Evolutionary conservation across 2,888 invertebrate species (phyloP), one percentile per base, ranked within the genome.

Genomic region (Dione vanillae): DNA sequence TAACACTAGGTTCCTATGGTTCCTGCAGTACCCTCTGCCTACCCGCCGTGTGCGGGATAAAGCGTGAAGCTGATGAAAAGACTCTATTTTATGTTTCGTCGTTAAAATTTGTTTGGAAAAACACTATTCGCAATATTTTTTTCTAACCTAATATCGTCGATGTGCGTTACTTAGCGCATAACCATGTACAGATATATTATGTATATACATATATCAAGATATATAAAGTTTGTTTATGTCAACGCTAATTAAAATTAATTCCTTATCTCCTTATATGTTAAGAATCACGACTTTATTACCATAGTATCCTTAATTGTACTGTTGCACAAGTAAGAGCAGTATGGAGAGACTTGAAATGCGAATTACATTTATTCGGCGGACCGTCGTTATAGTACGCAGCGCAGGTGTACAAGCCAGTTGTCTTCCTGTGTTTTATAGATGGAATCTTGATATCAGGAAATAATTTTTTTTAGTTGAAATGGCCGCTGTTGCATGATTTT

Each of bases 311-410:
- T 64, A 64, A 64, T 37, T 20, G 16, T 52, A n/a, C 16, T 54
- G 56, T 72, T 67, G 59, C 54, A 52, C 64, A 72, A 70, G 62
- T 62, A 43, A 64, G 47, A 51, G 58, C 65, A 65, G 64, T 72
- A 70, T 72, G 65, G 70, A 67, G 52, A 72, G 45, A 70, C 70
- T 67, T 70, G 70, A 70, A 71, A 71, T 59, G 49, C 52, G 52
- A 40, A 43, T 56, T 52, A 58, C 56, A 62, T 69, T 51, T 16
- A 72, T 72, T 70, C 58, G 40, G 58, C 49, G n/a, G 37, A 45
- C 19, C 58, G 43, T 72, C 70, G 70, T 67, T 67, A 72, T 59
- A 56, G 27, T 54, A 69, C 43, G 45, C 54, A 14, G 47, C 20
- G 41, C 51, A 69, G 54, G 56, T 20, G 20, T 47, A 61, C 54